A percentile compares a stretch with the other conserved stretches of the same genome.
Evolutionary conservation across 2,797 vertebrate genomes (phyloP).

Genomic region (Okamejei kenojei): DNA sequence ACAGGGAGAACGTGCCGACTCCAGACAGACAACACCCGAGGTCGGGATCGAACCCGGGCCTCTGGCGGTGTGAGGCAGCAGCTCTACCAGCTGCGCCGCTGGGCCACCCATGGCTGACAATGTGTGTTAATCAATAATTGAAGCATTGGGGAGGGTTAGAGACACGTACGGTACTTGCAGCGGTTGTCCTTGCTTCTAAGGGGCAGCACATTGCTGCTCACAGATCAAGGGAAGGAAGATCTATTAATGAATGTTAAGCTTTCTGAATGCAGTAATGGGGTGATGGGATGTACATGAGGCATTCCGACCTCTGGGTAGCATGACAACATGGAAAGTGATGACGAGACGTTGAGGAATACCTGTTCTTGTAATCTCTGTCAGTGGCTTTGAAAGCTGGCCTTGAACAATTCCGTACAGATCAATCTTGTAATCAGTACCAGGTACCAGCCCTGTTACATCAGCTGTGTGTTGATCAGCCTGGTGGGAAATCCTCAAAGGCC

Average conservation of each 20-base stretch:
- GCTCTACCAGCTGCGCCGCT: not conserved
- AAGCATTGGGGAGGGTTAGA: not conserved
- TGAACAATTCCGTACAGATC: constrained; percentile 55
- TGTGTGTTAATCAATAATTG: not conserved
- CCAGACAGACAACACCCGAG: no score
- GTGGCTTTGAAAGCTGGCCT: constrained; percentile 53
- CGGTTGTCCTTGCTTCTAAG: not conserved
- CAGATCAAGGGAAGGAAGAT: not conserved
- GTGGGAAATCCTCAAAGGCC: constrained; percentile 45
- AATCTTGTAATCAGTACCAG: constrained; percentile 56
- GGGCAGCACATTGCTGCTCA: not conserved
- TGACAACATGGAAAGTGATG: not conserved
- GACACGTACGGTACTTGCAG: not conserved
- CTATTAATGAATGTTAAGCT: not conserved
- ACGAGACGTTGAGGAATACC: constrained; percentile 52
- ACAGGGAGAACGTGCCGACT: no score
- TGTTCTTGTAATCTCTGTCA: constrained; percentile 57
- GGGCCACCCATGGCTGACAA: not conserved
- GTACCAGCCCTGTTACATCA: constrained; percentile 56
- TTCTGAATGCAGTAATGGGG: not conserved
- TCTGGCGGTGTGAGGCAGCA: no score
- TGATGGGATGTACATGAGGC: not conserved
- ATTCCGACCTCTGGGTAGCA: no score
- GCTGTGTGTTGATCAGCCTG: constrained; percentile 51
- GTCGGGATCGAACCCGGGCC: no score